Evolutionary conservation across 2,888 invertebrate genomes (phyloP).

Genomic region (Cheilosia urbana): DNA sequence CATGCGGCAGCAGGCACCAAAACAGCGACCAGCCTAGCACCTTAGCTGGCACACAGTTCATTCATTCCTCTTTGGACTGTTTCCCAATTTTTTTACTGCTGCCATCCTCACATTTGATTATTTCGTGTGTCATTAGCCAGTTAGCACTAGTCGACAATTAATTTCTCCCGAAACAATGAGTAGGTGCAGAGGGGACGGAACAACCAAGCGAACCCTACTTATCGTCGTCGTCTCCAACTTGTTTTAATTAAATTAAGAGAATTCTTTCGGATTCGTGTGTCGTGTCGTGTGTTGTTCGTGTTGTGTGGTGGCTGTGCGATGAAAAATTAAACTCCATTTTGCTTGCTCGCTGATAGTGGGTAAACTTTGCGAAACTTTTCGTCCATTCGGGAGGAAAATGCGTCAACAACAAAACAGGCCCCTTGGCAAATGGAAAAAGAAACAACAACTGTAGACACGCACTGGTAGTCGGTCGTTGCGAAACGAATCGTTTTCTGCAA

Average conservation of each 20-base stretch:
- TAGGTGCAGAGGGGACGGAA: not conserved
- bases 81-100: slow-evolving; percentile 50
- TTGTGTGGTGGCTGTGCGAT: not conserved
- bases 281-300: too few species aligned
- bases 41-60: slow-evolving; percentile 1
- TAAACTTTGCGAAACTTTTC: slow-evolving; percentile 3
- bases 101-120: slow-evolving; percentile 36
- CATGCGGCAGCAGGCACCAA: slow-evolving; percentile 41
- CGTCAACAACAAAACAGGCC: slow-evolving; percentile 24
- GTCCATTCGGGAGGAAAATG: slow-evolving; percentile 3
- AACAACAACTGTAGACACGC: slow-evolving; percentile 3
- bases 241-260: slow-evolving; percentile 67
- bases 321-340: slow-evolving; percentile 22
- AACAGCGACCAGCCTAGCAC: slow-evolving; percentile 2
- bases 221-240: slow-evolving; percentile 3
- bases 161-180: slow-evolving; percentile 33
- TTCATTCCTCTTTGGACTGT: slow-evolving; percentile 47
- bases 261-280: slow-evolving; percentile 11
- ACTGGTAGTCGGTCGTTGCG: slow-evolving; percentile 33
- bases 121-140: slow-evolving; percentile 58
- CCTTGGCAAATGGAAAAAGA: slow-evolving; percentile 19
- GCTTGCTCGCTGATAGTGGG: slow-evolving; percentile 13
- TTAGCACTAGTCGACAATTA: slow-evolving; percentile 72
- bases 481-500: slow-evolving; percentile 50
- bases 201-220: not conserved